Conservation (phyloP, 1,140 invertebrate species). For the Nasonia giraulti region DNA sequence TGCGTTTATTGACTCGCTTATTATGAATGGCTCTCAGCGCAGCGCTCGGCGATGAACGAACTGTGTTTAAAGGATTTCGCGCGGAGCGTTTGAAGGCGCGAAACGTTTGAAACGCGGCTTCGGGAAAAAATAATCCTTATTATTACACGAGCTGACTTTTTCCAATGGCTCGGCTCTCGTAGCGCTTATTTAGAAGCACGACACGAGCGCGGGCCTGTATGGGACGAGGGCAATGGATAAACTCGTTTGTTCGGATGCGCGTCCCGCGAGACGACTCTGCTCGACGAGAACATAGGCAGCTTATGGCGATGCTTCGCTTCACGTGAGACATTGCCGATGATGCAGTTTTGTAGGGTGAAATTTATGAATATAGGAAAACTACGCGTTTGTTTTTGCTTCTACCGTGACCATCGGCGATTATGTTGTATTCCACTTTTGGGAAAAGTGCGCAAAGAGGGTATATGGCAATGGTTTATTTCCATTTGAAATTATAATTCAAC, state of each 20-base stretch:
- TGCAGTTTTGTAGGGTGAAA: not conserved
- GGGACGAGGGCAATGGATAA: slow-evolving; percentile 7
- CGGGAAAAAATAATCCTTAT: not conserved
- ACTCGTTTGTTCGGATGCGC: slow-evolving; percentile 31
- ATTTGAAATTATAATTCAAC: no score
- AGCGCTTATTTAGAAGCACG: slow-evolving; percentile 32
- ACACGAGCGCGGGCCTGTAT: not conserved
- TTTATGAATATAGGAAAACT: not conserved
- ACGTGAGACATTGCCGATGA: not conserved
- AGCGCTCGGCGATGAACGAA: not conserved
- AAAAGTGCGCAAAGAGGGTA: no score
- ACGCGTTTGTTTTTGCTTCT: no score
- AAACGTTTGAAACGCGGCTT: no score
- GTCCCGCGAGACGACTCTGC: slow-evolving; percentile 6
- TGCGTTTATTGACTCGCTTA: not conserved
- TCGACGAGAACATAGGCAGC: no score
- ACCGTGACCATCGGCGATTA: no score
- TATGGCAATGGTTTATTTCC: no score
- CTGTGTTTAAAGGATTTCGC: not conserved
- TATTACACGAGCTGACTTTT: not conserved
- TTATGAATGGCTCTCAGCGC: not conserved
- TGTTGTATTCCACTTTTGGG: no score
- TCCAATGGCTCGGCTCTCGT: no score
- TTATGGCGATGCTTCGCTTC: not conserved
- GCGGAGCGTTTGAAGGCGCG: not conserved